Evolutionary conservation across 2,797 vertebrate species (phyloP).

Genomic region (Sebastes taczanowskii): DNA sequence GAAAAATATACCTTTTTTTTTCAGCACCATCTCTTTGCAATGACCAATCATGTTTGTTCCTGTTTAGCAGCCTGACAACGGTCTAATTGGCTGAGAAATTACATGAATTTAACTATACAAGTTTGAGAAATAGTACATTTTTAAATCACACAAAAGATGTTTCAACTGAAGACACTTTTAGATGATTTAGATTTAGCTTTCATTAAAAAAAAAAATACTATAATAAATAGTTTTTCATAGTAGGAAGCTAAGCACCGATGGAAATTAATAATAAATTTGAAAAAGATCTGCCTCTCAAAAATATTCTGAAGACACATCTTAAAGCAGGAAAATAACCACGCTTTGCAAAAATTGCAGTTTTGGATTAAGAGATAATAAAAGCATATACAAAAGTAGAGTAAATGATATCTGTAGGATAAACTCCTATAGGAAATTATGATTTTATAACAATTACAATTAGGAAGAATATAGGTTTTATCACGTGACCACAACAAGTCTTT

Average conservation of each 20-base stretch:
- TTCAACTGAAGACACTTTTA: too few relatives aligned
- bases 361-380: too few relatives aligned
- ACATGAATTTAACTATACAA: too few relatives aligned
- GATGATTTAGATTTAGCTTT: too few relatives aligned
- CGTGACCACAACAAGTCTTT: neutral
- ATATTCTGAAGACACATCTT: neutral
- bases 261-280: fast-evolving
- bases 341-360: too few relatives aligned
- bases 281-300: neutral
- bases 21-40: neutral
- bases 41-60: neutral
- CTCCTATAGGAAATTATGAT: neutral
- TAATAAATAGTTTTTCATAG: neutral
- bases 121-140: too few relatives aligned
- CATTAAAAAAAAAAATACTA: too few relatives aligned
- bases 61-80: neutral
- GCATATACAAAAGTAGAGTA: fast-evolving
- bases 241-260: neutral
- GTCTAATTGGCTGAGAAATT: too few relatives aligned
- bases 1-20: too few relatives aligned
- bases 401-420: neutral
- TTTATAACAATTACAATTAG: neutral
- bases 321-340: too few relatives aligned
- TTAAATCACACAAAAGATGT: too few relatives aligned
- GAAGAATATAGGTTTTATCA: neutral